Evolutionary conservation across 2,797 vertebrate genomes (phyloP), one percentile per base, ranked within the genome.

Genomic region (Pteronotus mesoamericanus): DNA sequence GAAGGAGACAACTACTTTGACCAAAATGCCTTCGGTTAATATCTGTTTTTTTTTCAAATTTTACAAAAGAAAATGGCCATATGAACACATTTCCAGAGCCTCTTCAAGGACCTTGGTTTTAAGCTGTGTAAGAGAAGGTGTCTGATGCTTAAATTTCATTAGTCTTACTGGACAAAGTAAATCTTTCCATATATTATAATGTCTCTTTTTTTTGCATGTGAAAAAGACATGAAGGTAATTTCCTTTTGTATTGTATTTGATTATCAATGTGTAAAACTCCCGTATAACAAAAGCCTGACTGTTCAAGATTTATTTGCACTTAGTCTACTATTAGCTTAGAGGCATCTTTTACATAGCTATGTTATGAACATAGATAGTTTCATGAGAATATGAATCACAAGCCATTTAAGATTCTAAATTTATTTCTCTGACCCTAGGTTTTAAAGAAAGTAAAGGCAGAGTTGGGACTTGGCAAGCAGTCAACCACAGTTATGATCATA

Each of bases 401-500:
- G 46, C 44, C 59, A 48, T 86, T 86, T 66, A 91, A 91, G 66
- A 87, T 68, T 46, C 44, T 89, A 69, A 42, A 89, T 69, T 77
- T 48, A 89, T 72, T 86, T 89, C 39, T 86, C 75, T 90, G 80
- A 89, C 53, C 46, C 19, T 46, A 59, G 51, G 19, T 72, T 89
- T 92, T n/a, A 78, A 69, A 83, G 61, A 92, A 71, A 92, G 61
- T 68, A 72, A 68, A 71, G 46, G 46, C 51, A 86, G 59, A 71
- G 46, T 53, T 88, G 34, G n/a, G 79, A 79, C 72, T 86, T 96
- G 80, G 29, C 89, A 89, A 77, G 68, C 37, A 83, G 83, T 86
- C 22, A 75, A 42, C 37, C 42, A 69, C 29, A 53, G 61, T 77
- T 77, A 92, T 39, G 51, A 83, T 89, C 94, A 80, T 66, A 92